These are phyloP conservation scores for Leucosticte australis DNA, from an alignment of 2,113 vertebrate species.

Conservation along the genomic window DNA sequence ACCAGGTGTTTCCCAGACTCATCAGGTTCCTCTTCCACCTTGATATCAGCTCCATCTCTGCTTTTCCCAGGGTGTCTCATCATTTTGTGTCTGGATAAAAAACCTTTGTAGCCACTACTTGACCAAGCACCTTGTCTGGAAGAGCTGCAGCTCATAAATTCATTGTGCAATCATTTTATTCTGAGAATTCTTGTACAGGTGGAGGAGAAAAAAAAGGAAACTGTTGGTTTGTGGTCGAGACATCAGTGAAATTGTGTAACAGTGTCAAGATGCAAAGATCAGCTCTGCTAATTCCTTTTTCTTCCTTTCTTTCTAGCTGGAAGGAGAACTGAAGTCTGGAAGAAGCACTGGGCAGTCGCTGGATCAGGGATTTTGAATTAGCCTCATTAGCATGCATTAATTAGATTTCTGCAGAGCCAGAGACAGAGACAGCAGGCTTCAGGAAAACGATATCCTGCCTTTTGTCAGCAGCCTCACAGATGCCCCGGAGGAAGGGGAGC, in stretches of 20 bases:
- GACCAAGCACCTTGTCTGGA: neutral
- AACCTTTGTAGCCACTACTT: neutral
- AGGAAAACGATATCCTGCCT: neutral
- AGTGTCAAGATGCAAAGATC: neutral
- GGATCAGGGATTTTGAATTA: neutral
- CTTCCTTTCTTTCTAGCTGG: neutral
- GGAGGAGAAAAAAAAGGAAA: neutral
- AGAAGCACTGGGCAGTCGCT: neutral
- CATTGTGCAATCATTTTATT: neutral
- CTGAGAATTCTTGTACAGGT: neutral
- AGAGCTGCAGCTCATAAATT: neutral
- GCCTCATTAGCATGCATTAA: neutral
- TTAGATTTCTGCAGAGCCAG: neutral
- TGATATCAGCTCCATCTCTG: neutral
- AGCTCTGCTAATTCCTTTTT: neutral
- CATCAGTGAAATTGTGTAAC: neutral
- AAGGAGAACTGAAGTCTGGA: neutral
- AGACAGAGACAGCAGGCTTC: neutral
- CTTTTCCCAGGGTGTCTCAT: neutral
- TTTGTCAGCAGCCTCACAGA: neutral
- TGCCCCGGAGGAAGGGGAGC: neutral
- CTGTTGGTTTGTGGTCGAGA: neutral
- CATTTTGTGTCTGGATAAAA: neutral
- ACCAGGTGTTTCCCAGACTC: neutral
- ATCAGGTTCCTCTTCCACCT: neutral